These are phyloP conservation scores for Acholoe squamosa DNA, from an alignment of 2,888 invertebrate species.

Conservation along the genomic window DNA sequence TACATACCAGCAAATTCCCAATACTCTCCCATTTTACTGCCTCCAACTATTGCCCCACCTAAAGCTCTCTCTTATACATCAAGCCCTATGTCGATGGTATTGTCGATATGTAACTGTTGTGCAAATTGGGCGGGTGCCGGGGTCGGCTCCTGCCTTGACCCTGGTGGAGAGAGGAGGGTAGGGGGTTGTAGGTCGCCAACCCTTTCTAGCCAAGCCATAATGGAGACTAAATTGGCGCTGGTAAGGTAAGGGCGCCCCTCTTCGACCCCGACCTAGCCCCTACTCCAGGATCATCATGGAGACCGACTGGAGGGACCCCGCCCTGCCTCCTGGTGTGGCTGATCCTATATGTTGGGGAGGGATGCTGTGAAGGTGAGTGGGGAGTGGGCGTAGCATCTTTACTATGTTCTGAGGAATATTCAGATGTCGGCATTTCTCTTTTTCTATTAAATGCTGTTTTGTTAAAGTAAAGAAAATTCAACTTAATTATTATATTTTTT, in stretches of 20 bases:
- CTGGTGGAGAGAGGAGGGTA: not conserved
- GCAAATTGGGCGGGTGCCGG: conserved; percentile 55
- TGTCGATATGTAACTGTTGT: conserved; percentile 47
- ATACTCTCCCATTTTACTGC: too few species aligned
- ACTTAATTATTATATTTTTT: too few species aligned
- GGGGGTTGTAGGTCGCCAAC: not conserved
- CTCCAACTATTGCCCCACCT: too few species aligned
- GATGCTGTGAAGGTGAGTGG: too few species aligned
- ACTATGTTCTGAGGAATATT: too few species aligned
- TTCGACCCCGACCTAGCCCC: not conserved
- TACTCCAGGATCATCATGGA: not conserved
- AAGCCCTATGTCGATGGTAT: not conserved
- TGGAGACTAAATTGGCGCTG: conserved; percentile 38
- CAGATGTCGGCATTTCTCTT: too few species aligned
- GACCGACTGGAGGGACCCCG: not conserved
- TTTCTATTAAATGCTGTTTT: too few species aligned
- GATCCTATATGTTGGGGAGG: not conserved
- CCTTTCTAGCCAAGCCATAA: conserved; percentile 5
- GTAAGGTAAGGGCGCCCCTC: not conserved
- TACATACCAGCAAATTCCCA: too few species aligned
- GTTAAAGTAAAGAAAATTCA: too few species aligned
- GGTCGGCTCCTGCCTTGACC: conserved; percentile 38
- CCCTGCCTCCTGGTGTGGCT: not conserved
- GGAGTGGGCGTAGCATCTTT: too few species aligned
- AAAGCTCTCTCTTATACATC: too few species aligned